Conservation (phyloP, 2,888 invertebrate species). For the Phyto melanocephala region DNA sequence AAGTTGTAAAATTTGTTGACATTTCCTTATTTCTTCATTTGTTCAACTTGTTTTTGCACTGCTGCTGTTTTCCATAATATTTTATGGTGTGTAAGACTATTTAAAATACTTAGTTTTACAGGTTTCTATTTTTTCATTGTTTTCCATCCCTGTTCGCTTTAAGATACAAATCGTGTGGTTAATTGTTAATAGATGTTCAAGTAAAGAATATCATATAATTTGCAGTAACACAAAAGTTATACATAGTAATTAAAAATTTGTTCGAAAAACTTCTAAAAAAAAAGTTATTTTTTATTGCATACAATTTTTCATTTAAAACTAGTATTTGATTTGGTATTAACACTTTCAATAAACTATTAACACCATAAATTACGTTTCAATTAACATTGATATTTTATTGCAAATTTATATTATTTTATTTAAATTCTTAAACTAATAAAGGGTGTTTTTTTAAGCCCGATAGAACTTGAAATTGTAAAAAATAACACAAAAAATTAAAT, state of each 20-base stretch:
- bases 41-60: not conserved
- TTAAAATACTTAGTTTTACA: slow-evolving; percentile 14
- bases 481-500: too few species aligned
- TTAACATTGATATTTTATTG: too few species aligned
- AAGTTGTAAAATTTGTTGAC: slow-evolving; percentile 24
- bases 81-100: slow-evolving; percentile 53
- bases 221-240: not conserved
- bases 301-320: too few species aligned
- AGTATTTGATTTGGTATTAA: too few species aligned
- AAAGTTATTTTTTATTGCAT: too few species aligned
- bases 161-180: slow-evolving; percentile 27
- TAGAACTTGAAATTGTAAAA: too few species aligned
- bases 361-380: too few species aligned
- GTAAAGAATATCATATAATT: not conserved
- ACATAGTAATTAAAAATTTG: not conserved
- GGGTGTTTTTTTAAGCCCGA: too few species aligned
- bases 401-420: too few species aligned
- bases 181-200: slow-evolving; percentile 5
- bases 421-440: too few species aligned
- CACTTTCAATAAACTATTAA: too few species aligned
- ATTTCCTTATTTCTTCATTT: slow-evolving; percentile 48
- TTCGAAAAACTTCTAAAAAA: not conserved
- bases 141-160: not conserved
- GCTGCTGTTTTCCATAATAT: slow-evolving; percentile 36
- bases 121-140: slow-evolving; percentile 15